Conservation (phyloP, 2,888 invertebrate genomes). For the Sycophila texana region DNA sequence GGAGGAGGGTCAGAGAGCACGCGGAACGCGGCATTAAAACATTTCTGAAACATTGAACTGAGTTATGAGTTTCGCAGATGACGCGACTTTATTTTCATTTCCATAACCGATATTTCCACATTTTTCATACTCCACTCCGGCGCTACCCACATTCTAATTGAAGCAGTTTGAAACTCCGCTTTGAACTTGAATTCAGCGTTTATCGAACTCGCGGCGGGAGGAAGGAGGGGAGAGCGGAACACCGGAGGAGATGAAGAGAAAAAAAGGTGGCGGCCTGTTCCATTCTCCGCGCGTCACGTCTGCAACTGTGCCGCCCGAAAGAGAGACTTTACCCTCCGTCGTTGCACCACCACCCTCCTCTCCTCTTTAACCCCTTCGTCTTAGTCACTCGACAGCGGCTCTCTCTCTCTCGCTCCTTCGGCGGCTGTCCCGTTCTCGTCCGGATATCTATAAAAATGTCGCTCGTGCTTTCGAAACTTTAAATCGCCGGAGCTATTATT, state of each 20-base stretch:
- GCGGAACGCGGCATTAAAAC: too few species aligned
- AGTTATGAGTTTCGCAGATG: too few species aligned
- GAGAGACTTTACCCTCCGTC: constrained; percentile 20
- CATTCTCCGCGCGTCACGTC: constrained; percentile 11
- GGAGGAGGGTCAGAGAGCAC: too few species aligned
- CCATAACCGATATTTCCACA: too few species aligned
- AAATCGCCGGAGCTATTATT: constrained; percentile 66
- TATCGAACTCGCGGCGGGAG: constrained; percentile 22
- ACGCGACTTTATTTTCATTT: too few species aligned
- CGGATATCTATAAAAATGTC: constrained; percentile 65
- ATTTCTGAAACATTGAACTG: too few species aligned
- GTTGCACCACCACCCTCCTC: constrained; percentile 17
- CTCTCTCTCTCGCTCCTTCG: constrained; percentile 24
- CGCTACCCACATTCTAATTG: too few species aligned
- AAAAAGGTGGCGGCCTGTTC: not conserved
- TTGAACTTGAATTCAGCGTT: constrained; percentile 24
- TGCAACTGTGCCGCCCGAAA: not conserved
- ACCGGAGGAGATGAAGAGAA: too few species aligned
- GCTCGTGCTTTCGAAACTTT: constrained; percentile 63
- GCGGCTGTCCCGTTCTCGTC: constrained; percentile 43
- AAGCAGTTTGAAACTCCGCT: constrained; percentile 9
- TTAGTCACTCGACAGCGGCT: constrained; percentile 36
- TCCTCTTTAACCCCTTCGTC: constrained; percentile 18
- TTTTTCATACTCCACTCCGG: too few species aligned
- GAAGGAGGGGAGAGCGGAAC: not conserved